Conservation (phyloP, 2,888 invertebrate species). For the Synergus itoensis region DNA sequence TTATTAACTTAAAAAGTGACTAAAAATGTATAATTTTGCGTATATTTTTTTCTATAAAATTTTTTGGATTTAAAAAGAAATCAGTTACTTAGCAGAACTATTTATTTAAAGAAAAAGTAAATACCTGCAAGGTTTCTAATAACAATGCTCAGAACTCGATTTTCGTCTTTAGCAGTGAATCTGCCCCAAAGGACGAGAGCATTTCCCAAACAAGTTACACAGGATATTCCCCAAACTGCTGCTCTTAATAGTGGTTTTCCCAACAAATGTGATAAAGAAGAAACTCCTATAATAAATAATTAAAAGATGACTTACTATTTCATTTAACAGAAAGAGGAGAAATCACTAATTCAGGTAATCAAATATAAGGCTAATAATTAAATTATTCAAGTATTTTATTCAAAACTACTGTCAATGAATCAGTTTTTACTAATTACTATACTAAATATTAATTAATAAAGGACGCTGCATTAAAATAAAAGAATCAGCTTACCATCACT, state of each 20-base stretch:
- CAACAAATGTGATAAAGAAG: slow-evolving; percentile 81
- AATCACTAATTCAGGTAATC: slow-evolving; percentile 6
- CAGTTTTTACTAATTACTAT: too few relatives aligned
- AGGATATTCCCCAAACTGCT: slow-evolving; percentile 83
- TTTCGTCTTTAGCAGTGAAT: slow-evolving; percentile 82
- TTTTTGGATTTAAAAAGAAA: neutral
- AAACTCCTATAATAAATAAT: slow-evolving; percentile 77
- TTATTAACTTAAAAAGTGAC: too few relatives aligned
- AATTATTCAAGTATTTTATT: too few relatives aligned
- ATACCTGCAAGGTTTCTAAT: slow-evolving; percentile 83
- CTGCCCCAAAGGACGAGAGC: slow-evolving; percentile 82
- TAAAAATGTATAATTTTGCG: too few relatives aligned
- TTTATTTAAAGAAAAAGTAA: neutral
- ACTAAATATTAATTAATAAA: too few relatives aligned
- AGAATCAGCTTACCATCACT: slow-evolving; percentile 80
- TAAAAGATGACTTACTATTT: slow-evolving; percentile 12
- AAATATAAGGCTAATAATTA: too few relatives aligned
- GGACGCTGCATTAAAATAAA: slow-evolving; percentile 31
- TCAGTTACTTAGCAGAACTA: neutral
- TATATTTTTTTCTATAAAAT: too few relatives aligned
- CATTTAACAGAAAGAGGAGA: slow-evolving; percentile 46
- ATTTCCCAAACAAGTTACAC: slow-evolving; percentile 82
- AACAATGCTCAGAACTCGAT: slow-evolving; percentile 82
- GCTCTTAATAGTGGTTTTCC: slow-evolving; percentile 81
- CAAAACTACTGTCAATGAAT: too few relatives aligned